Evolutionary conservation across 2,113 vertebrate genomes (phyloP), one percentile per base, ranked within the genome.

Genomic region (Xyliphius kryptos): DNA sequence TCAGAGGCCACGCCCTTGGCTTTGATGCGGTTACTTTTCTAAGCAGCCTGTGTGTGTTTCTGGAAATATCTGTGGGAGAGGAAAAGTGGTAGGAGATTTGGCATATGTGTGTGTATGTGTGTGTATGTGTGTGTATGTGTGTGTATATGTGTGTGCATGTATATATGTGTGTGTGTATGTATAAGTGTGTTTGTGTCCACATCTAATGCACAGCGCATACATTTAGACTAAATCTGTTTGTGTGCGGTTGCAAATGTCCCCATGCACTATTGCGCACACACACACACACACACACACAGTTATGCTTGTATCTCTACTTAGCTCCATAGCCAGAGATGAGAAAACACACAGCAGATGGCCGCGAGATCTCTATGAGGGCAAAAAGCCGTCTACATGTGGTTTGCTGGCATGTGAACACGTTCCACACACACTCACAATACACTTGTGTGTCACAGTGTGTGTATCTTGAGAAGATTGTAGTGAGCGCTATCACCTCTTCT

Each of bases 321-420:
- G 62, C 74, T 61, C 70, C 66, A 67, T 65, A 67, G 77, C 67
- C 57, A 70, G 62, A 74, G 59, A 68, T 53, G 54, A 74, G 56
- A 20, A 74, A 72, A 58, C 60, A 76, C 66, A 75, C 78, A 83
- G 74, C 84, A 86, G 83, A 85, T 85, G 85, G 85, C 71, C 69
- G 68, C 72, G 74, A 64, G 62, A 52, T 38, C 36, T 38, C 36
- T 38, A 38, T 10, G 10, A 64, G 77, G 80, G 82, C 77, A 77
- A 79, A 71, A 26, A 71, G 71, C 63, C 74, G 22, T 65, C 70
- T 66, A 57, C 68, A 65, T 74, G 73, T 55, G 74, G 74, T 74
- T 76, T 46, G 51, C 67, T 69, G 67, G 36, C 74, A 73, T n/a
- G n/a, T n/a, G n/a, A n/a, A n/a, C n/a, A n/a, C n/a, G 51, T 14